Evolutionary conservation across 1,140 invertebrate genomes (phyloP).

Genomic region (Limonius californicus): DNA sequence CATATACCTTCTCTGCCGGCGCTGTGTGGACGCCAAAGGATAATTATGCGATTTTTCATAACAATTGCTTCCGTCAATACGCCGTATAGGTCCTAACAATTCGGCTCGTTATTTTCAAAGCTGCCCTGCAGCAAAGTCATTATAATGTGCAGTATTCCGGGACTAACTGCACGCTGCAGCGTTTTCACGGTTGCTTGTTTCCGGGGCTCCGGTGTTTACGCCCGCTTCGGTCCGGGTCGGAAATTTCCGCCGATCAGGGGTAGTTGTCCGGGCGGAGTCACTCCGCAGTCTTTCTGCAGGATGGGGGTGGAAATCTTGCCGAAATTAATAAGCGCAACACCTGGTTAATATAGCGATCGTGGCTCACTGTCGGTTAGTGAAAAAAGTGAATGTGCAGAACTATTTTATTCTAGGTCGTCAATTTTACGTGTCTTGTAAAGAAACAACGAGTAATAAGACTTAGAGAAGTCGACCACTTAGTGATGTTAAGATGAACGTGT

Average conservation of each 20-base stretch:
- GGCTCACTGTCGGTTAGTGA: not conserved
- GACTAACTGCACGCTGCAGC: conserved; percentile 11
- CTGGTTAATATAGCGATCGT: conserved; percentile 23
- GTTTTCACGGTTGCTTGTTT: conserved; percentile 22
- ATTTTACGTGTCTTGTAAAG: not conserved
- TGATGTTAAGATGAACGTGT: not conserved
- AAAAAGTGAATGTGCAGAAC: not conserved
- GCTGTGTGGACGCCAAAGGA: no score
- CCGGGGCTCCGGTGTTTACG: conserved; percentile 27
- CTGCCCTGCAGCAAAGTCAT: not conserved
- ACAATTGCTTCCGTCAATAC: no score
- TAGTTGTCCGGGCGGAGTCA: conserved; percentile 41
- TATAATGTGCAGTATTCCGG: not conserved
- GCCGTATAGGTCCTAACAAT: no score
- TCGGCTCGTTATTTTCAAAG: no score
- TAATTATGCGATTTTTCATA: no score
- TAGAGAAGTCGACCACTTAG: no score
- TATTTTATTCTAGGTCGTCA: not conserved
- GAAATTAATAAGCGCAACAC: conserved; percentile 26
- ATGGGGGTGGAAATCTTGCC: conserved; percentile 28
- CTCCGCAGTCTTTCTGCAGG: conserved; percentile 32
- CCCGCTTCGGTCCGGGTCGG: conserved; percentile 21
- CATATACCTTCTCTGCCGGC: not conserved
- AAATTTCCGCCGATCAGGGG: conserved; percentile 23
- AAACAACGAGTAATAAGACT: not conserved